Evolutionary conservation across 2,113 vertebrate genomes (phyloP), one percentile per base, ranked within the genome.

Genomic region (Megaleporinus macrocephalus): DNA sequence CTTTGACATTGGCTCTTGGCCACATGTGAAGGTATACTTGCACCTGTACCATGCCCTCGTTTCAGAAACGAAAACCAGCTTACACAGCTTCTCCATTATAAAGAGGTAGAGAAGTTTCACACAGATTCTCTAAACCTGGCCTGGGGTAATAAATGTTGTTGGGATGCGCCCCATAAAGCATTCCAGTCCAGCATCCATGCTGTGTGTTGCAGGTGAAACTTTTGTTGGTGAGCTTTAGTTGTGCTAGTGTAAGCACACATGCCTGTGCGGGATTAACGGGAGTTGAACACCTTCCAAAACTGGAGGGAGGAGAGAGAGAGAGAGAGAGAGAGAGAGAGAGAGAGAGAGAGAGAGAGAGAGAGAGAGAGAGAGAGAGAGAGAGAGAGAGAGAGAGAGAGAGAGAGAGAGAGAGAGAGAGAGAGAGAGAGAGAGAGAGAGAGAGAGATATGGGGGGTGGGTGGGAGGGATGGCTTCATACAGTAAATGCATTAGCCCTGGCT

Each of bases 191-290:
- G 68, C 47, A 83, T 88, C 74, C 13, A 78, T 84, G 74, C 47
- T 70, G 55, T 36, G 61, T 85, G 90, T 87, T 84, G 89, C 83
- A 87, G 90, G 86, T 75, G 47, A 84, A 90, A 90, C 86, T 89
- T 44, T 89, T 88, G 77, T 87, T 80, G 79, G 89, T 88, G 90
- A 91, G 90, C 83, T 89, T 87, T 89, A 88, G 88, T 90, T 89
- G 83, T 88, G 86, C 84, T 71, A 81, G 82, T 84, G 81, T 87
- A 87, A 89, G 88, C 89, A 90, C 85, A 88, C 84, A 88, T 90
- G 89, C 83, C 86, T 87, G 90, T 87, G 90, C 87, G 78, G 90
- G 82, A 91, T 85, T 92, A 89, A 93, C 91, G 92, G 83, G 77
- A 86, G 87, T 89, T 91, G 86, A 88, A 91, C 86, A 80, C 79